phyloP scores from a whole-genome alignment of 2,888 invertebrate genomes.

The Plagodis dolabraria region DNA sequence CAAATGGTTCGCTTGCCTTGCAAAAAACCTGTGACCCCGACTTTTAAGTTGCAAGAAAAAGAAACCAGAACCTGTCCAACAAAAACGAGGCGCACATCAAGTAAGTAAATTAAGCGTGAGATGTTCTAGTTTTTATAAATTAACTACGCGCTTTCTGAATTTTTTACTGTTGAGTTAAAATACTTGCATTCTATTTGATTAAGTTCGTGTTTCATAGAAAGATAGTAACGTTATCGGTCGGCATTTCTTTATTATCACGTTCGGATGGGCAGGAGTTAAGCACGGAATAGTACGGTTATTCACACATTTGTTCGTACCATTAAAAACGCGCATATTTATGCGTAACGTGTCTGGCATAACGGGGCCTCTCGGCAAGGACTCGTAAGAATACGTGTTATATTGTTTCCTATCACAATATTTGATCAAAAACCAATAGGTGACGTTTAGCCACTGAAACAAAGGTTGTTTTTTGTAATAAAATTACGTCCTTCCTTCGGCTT shows the following conservation, averaged over 20 bases:
- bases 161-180: conserved; percentile 21
- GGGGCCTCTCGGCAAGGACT: conserved; percentile 70
- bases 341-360: conserved; percentile 76
- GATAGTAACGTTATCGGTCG: conserved; percentile 48
- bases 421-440: conserved; percentile 14
- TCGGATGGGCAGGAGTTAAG: conserved; percentile 56
- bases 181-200: conserved; percentile 6
- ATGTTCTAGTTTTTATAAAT: conserved; percentile 52
- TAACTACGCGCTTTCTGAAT: conserved; percentile 45
- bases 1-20: conserved; percentile 39
- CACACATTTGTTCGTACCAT: conserved; percentile 72
- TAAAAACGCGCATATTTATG: conserved; percentile 81
- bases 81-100: conserved; percentile 51
- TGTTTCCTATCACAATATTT: conserved; percentile 37
- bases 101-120: conserved; percentile 58
- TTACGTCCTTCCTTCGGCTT: too few species aligned
- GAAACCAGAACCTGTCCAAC: conserved; percentile 48
- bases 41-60: conserved; percentile 38
- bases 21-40: conserved; percentile 50
- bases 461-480: conserved; percentile 6
- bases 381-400: conserved; percentile 60
- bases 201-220: conserved; percentile 15
- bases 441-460: conserved; percentile 18
- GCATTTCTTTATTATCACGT: conserved; percentile 56
- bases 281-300: conserved; percentile 77